phyloP scores from a whole-genome alignment of 2,797 vertebrate genomes.

The Silurus aristotelis region DNA sequence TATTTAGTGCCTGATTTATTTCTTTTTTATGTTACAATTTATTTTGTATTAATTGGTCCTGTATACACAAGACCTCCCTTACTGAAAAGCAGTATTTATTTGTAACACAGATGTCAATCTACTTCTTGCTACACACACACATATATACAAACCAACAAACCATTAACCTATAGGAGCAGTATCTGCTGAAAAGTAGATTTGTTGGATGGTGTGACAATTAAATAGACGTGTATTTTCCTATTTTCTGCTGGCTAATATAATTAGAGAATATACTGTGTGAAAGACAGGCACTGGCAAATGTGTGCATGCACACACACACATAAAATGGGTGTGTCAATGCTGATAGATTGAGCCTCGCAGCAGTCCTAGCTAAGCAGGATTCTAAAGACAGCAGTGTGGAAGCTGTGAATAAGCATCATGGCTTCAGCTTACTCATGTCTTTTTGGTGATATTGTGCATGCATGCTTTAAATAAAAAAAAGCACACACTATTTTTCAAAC shows the following conservation, averaged over 20 bases:
- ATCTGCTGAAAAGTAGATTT: conserved; percentile 22
- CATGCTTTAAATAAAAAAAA: background rate
- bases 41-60: background rate
- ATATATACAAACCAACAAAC: background rate
- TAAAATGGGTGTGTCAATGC: conserved; percentile 16
- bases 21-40: background rate
- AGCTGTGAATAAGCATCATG: conserved; percentile 13
- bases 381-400: background rate
- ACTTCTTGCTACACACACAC: background rate
- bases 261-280: conserved; percentile 1
- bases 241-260: conserved; percentile 14
- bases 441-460: background rate
- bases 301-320: conserved; percentile 12
- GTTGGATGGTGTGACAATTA: conserved; percentile 31
- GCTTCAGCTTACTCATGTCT: background rate
- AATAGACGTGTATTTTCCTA: conserved; percentile 11
- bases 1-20: background rate
- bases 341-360: conserved; percentile 31
- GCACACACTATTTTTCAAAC: background rate
- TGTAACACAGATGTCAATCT: background rate
- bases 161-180: conserved; percentile 13
- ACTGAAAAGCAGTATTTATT: background rate
- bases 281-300: background rate
- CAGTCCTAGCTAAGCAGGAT: conserved; percentile 24
- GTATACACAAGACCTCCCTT: background rate